These are phyloP conservation scores for Calliopsis andreniformis DNA, from an alignment of 1,140 invertebrate genomes.

Conservation along the genomic window DNA sequence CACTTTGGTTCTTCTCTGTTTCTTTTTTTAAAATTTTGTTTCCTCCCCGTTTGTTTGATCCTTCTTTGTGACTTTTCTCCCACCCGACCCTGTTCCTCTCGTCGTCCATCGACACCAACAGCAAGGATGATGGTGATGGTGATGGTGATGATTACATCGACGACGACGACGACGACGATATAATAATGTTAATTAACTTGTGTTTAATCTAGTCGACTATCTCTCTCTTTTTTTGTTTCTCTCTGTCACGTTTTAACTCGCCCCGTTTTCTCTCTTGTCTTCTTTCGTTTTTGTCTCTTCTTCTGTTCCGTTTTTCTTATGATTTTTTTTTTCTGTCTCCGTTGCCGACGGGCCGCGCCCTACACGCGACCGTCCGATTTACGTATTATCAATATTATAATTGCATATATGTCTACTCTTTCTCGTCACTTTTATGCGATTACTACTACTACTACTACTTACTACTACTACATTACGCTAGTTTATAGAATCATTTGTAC, in stretches of 20 bases:
- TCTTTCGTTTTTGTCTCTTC: conserved; percentile 2
- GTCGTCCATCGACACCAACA: conserved; percentile 24
- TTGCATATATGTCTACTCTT: background rate
- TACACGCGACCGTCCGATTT: background rate
- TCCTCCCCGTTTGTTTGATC: conserved; percentile 3
- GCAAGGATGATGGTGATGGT: conserved; percentile 21
- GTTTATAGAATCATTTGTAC: conserved; percentile 79
- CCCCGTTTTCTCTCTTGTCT: conserved; percentile 14
- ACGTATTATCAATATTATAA: conserved; percentile 1
- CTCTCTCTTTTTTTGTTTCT: conserved; percentile 11
- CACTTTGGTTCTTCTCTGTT: background rate
- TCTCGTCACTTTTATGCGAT: conserved; percentile 60
- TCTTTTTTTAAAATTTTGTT: conserved; percentile 13
- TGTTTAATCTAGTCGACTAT: conserved; percentile 45
- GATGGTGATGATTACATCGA: conserved; percentile 1
- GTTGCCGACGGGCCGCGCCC: background rate
- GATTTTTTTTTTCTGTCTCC: conserved; percentile 9
- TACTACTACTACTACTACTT: conserved; percentile 34
- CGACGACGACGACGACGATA: conserved; percentile 34
- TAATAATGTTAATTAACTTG: conserved; percentile 45
- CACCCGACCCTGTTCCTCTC: background rate
- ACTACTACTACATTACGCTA: conserved; percentile 60
- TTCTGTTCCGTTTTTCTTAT: background rate
- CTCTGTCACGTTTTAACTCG: background rate
- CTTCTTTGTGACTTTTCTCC: background rate